Conservation (phyloP, 2,113 vertebrate species). For the Gavialis gangeticus region DNA sequence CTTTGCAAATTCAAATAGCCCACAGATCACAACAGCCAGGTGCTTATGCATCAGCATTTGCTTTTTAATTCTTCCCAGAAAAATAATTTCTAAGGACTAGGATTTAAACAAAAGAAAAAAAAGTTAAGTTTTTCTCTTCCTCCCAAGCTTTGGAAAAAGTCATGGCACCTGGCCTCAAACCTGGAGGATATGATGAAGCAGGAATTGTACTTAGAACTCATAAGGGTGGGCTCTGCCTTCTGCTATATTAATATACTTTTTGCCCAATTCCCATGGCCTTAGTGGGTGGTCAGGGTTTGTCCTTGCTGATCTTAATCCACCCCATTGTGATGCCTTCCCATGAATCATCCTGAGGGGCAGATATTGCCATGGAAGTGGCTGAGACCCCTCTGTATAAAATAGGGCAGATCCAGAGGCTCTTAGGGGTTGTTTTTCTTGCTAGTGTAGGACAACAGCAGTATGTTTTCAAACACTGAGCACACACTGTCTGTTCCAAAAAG, state of each 20-base stretch:
- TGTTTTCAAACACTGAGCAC: neutral
- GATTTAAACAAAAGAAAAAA: neutral
- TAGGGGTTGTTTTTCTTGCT: neutral
- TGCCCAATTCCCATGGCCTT: neutral
- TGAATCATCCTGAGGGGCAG: neutral
- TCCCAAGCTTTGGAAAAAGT: neutral
- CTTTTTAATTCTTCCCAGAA: neutral
- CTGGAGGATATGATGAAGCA: neutral
- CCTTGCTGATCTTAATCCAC: neutral
- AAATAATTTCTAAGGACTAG: neutral
- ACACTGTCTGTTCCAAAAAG: neutral
- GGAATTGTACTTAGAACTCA: neutral
- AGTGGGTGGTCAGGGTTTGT: neutral
- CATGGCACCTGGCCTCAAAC: neutral
- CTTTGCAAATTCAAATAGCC: neutral
- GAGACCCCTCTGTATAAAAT: fast-evolving
- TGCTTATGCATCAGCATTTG: neutral
- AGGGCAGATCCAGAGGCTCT: neutral
- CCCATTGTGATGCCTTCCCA: neutral
- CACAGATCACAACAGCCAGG: neutral
- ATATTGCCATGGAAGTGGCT: neutral
- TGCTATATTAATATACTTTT: neutral
- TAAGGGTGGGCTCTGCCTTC: neutral
- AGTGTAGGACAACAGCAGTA: no score
- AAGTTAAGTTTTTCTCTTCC: neutral